phyloP scores from a whole-genome alignment of 1,140 invertebrate genomes.

The Ceratosolen solmsi region DNA sequence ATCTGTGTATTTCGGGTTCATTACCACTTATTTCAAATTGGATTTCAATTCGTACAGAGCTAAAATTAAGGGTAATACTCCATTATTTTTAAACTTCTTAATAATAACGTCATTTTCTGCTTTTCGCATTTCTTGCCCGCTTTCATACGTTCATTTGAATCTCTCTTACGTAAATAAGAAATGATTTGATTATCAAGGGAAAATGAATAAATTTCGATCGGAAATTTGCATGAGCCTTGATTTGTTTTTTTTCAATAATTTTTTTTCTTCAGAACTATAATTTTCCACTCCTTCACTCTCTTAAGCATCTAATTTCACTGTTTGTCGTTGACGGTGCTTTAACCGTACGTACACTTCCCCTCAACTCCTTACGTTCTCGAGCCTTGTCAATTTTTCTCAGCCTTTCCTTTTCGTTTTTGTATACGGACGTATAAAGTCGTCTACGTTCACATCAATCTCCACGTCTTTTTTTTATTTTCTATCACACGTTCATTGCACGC shows the following conservation, averaged over 20 bases:
- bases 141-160: not conserved
- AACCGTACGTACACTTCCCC: not conserved
- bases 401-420: not conserved
- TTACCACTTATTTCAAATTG: not conserved
- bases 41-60: not conserved
- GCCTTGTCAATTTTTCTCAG: slow-evolving; percentile 22
- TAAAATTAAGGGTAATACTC: not conserved
- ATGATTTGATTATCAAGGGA: not conserved
- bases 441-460: slow-evolving; percentile 37
- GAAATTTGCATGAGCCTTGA: no score
- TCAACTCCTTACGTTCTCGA: slow-evolving; percentile 23
- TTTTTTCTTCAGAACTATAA: no score
- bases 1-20: not conserved
- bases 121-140: not conserved
- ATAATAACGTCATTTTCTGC: not conserved
- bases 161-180: not conserved
- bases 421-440: not conserved
- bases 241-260: not conserved
- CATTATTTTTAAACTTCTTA: not conserved
- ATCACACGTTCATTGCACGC: not conserved
- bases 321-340: not conserved
- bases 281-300: not conserved
- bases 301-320: slow-evolving; percentile 50
- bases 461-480: slow-evolving; percentile 23
- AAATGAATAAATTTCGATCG: no score